Base-by-base conservation (phyloP, 2,797 vertebrate species). In the Prunella strophiata region DNA sequence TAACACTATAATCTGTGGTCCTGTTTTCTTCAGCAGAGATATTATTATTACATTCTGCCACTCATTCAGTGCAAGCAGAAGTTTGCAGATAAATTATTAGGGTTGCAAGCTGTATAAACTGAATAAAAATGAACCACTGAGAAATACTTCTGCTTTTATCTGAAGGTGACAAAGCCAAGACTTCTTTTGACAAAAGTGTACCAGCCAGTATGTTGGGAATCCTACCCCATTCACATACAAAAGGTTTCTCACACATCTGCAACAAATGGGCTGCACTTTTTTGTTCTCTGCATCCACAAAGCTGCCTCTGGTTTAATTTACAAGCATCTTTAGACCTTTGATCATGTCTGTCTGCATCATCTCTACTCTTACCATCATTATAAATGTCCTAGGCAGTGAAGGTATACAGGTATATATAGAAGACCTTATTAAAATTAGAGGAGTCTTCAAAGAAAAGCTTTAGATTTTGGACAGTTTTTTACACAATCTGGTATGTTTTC, bases 161-260 rank as follows among this genome's bases (percentile, higher is more conserved):
- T 88, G 65, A 59, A 63, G 72, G 13, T 54, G 20, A n/a, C 30
- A 26, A 87, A 59, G 10, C 45, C 15, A 43, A 79, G 38, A 25
- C 26, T 61, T 88, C 27, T 57, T 29, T 68, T 2, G 0, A 16
- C 0, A 0, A 23, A 34, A 30, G 8, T 13, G 8, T 38, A n/a
- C 22, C 5, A 13, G 52, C 11, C 45, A 72, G 11, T 67, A 23
- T 12, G 16, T 38, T 1, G 0, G 14, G 36, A 75, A 52, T 80
- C 14, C 34, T 13, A 47, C 61, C 29, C 23, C 5, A 11, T 42
- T 88, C 36, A 48, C 38, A 4, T 27, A 29, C 10, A 80, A 52
- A 92, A 43, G 21, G 55, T 80, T 21, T 54, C 68, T 72, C 20
- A 14, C 43, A 27, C 47, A 95, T 10, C 17, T 66, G 13, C n/a